Conservation (phyloP, 2,797 vertebrate genomes). For the Pampus argenteus region DNA sequence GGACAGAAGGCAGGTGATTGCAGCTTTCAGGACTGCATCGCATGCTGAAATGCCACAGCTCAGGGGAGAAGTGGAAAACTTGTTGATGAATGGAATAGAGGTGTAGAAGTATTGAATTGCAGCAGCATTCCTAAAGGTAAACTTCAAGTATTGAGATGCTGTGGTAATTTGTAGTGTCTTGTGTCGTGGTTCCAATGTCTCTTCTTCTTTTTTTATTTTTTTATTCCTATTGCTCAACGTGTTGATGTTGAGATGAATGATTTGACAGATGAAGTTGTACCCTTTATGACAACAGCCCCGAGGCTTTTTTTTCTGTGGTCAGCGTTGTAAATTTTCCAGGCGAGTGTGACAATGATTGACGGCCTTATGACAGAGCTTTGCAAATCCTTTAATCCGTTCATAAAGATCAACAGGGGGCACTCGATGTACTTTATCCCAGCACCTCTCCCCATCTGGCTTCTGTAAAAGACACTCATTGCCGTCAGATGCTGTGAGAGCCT, state of each 20-base stretch:
- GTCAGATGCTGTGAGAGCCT: slow-evolving; percentile 58
- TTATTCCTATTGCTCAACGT: slow-evolving; percentile 49
- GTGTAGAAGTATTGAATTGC: slow-evolving; percentile 70
- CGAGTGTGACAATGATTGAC: slow-evolving; percentile 79
- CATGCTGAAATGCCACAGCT: slow-evolving; percentile 36
- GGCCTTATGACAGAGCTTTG: slow-evolving; percentile 77
- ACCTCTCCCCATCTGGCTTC: slow-evolving; percentile 76
- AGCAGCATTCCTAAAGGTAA: slow-evolving; percentile 71
- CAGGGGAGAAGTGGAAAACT: slow-evolving; percentile 45
- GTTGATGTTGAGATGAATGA: slow-evolving; percentile 58
- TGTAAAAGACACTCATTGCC: slow-evolving; percentile 71
- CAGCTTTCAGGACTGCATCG: slow-evolving; percentile 52
- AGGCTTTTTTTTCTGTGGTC: slow-evolving; percentile 45
- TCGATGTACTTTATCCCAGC: slow-evolving; percentile 74
- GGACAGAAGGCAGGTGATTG: slow-evolving; percentile 40
- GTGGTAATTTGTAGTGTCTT: slow-evolving; percentile 68
- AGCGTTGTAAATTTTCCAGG: slow-evolving; percentile 60
- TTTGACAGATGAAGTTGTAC: slow-evolving; percentile 74
- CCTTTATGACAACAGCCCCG: slow-evolving; percentile 57
- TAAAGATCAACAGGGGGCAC: slow-evolving; percentile 77
- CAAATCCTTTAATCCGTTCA: slow-evolving; percentile 84
- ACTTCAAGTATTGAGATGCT: slow-evolving; percentile 54
- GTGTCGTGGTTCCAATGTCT: slow-evolving; percentile 56
- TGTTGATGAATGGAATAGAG: slow-evolving; percentile 57
- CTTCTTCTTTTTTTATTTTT: slow-evolving; percentile 28